phyloP scores from a whole-genome alignment of 2,888 invertebrate species.

The Metellina segmentata region DNA sequence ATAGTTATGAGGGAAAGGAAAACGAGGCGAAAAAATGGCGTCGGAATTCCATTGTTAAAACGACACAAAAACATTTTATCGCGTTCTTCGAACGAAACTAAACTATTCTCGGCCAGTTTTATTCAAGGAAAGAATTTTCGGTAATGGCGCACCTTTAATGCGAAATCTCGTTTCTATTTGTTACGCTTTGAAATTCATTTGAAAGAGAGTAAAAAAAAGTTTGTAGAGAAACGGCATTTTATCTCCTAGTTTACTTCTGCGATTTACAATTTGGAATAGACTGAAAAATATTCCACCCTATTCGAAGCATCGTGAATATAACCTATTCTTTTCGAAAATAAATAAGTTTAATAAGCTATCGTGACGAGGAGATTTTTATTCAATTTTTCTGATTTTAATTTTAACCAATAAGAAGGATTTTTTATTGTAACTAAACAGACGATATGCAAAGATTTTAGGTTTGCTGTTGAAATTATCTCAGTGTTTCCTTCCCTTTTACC shows the following conservation, averaged over 20 bases:
- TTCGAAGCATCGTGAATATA: too few relatives aligned
- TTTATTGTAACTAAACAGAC: too few relatives aligned
- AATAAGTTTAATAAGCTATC: too few relatives aligned
- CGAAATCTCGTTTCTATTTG: neutral
- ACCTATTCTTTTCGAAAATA: too few relatives aligned
- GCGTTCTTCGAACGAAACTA: neutral
- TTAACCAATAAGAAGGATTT: too few relatives aligned
- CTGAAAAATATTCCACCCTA: too few relatives aligned
- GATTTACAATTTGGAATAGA: neutral
- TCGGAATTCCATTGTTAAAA: neutral
- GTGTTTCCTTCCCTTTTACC: too few relatives aligned
- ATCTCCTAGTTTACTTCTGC: neutral
- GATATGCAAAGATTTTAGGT: too few relatives aligned
- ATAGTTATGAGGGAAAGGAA: neutral
- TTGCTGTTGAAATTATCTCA: too few relatives aligned
- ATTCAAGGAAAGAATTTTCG: neutral
- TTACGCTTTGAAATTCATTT: neutral
- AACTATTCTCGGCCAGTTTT: neutral
- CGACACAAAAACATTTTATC: neutral
- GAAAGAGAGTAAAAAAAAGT: neutral
- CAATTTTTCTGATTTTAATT: too few relatives aligned
- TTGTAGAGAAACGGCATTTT: neutral
- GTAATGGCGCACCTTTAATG: neutral
- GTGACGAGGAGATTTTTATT: too few relatives aligned
- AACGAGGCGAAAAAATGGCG: neutral